Percentiles rank a stretch among this genome's conserved stretches.
These are phyloP conservation scores for Melieria picta DNA, from an alignment of 2,888 invertebrate genomes.

Conservation along the genomic window DNA sequence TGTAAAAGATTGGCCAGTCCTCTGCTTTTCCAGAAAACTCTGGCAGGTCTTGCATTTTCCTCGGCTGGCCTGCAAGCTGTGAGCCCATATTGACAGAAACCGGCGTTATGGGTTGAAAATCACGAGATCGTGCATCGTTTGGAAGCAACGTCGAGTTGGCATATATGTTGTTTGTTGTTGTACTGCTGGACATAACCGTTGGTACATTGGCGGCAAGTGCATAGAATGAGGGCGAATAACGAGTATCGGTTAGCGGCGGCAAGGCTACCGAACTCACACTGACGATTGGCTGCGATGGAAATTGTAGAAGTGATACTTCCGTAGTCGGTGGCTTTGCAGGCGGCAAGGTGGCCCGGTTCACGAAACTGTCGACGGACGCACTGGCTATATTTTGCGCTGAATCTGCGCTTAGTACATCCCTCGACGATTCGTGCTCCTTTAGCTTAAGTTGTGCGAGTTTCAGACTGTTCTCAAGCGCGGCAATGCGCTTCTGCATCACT, in stretches of 20 bases:
- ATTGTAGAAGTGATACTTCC: too few species aligned
- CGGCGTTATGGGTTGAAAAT: neutral
- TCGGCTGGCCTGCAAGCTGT: conserved; percentile 13
- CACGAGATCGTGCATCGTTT: too few species aligned
- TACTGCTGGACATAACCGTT: neutral
- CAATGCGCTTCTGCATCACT: conserved; percentile 2
- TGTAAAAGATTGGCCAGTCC: conserved; percentile 29
- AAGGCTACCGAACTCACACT: too few species aligned
- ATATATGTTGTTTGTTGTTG: conserved; percentile 8
- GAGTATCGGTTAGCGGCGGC: too few species aligned
- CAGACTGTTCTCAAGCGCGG: neutral
- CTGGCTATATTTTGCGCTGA: neutral
- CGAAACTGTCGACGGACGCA: neutral
- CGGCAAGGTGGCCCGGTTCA: neutral
- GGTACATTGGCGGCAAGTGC: too few species aligned
- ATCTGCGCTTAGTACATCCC: neutral
- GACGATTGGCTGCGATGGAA: too few species aligned
- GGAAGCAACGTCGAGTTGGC: neutral
- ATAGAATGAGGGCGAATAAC: too few species aligned
- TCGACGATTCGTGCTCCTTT: neutral
- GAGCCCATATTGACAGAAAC: conserved; percentile 1
- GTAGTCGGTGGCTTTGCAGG: neutral
- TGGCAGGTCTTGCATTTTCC: conserved; percentile 28
- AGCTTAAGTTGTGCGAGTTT: neutral
- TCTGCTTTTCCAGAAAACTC: conserved; percentile 25